These are phyloP conservation scores for Cordylochernes scorpioides DNA, from an alignment of 2,888 invertebrate species.

Conservation along the genomic window DNA sequence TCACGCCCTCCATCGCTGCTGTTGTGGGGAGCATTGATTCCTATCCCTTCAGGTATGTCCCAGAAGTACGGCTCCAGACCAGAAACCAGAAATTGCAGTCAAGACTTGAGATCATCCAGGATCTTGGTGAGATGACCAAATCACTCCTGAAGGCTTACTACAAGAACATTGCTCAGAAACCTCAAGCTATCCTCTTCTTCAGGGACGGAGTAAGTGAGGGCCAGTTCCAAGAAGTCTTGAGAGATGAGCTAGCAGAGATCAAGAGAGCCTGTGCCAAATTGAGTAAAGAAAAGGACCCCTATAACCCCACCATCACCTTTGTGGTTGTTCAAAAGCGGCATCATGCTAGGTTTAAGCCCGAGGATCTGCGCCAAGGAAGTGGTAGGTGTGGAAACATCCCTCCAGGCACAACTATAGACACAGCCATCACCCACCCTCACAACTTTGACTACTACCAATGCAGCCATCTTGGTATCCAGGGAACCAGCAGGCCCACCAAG, in stretches of 20 bases:
- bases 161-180: slow-evolving; percentile 24
- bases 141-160: slow-evolving; percentile 36
- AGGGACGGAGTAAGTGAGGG: slow-evolving; percentile 70
- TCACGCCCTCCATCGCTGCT: slow-evolving; percentile 32
- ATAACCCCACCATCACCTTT: slow-evolving; percentile 56
- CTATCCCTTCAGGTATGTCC: slow-evolving; percentile 26
- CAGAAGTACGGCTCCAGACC: slow-evolving; percentile 46
- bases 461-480: slow-evolving; percentile 30
- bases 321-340: slow-evolving; percentile 87
- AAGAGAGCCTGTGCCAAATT: slow-evolving; percentile 35
- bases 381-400: slow-evolving; percentile 36
- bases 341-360: slow-evolving; percentile 39
- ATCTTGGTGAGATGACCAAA: slow-evolving; percentile 37
- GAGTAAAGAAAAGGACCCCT: slow-evolving; percentile 25
- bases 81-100: slow-evolving; percentile 16
- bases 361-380: slow-evolving; percentile 7
- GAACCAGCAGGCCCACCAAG: slow-evolving; percentile 11
- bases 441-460: slow-evolving; percentile 71
- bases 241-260: slow-evolving; percentile 27
- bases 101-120: slow-evolving; percentile 19
- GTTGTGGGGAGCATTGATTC: slow-evolving; percentile 46
- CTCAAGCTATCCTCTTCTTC: slow-evolving; percentile 36
- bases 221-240: slow-evolving; percentile 36
- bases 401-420: slow-evolving; percentile 66
- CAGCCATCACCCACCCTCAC: slow-evolving; percentile 51